phyloP scores from a whole-genome alignment of 2,797 vertebrate genomes.

The Schizopygopsis pylzovi region DNA sequence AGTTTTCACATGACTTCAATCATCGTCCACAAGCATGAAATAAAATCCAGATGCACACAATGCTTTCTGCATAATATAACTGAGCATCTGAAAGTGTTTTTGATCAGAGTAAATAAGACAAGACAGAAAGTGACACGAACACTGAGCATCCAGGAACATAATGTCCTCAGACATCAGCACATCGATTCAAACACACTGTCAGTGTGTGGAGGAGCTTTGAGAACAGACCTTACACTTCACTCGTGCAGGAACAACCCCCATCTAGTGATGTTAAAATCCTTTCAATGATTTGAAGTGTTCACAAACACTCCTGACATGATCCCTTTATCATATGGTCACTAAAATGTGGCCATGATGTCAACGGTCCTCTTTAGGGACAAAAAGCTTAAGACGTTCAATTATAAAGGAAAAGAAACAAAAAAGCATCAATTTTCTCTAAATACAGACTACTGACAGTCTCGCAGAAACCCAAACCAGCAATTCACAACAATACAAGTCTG shows the following conservation, averaged over 20 bases:
- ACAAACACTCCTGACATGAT: not conserved
- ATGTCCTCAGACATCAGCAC: not conserved
- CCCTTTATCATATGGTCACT: not conserved
- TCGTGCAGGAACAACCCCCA: not conserved
- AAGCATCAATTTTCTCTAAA: slow-evolving; percentile 19
- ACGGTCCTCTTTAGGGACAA: not conserved
- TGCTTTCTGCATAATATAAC: not conserved
- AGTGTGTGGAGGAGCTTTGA: not conserved
- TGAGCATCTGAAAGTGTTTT: not conserved
- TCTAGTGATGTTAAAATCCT: not conserved
- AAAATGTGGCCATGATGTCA: not conserved
- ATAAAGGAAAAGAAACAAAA: not conserved
- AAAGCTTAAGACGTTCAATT: not conserved
- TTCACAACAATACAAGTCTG: not conserved
- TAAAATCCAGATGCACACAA: not conserved
- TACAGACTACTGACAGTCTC: not conserved
- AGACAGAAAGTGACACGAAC: not conserved
- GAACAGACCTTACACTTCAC: not conserved
- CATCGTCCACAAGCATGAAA: not conserved
- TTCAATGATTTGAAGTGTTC: not conserved
- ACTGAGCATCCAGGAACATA: not conserved
- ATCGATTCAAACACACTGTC: not conserved
- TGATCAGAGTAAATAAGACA: not conserved
- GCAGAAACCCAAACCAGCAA: slow-evolving; percentile 21
- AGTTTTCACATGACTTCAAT: not conserved